These are phyloP conservation scores for Zygothrica quintamaculata DNA, from an alignment of 2,888 invertebrate species.

Conservation along the genomic window DNA sequence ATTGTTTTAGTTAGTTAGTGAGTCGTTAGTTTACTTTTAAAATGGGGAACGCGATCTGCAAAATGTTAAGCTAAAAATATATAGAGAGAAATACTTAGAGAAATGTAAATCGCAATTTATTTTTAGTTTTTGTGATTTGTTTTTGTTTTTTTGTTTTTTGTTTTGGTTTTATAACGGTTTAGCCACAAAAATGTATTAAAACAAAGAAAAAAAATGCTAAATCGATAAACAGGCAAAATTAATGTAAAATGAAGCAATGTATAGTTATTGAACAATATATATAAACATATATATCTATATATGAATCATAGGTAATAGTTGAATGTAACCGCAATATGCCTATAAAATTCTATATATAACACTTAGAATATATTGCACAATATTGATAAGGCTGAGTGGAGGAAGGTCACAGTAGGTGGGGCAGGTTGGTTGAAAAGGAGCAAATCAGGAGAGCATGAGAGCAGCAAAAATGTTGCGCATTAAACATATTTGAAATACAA, in stretches of 20 bases:
- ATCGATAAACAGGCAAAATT: slow-evolving; percentile 13
- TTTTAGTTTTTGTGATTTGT: slow-evolving; percentile 23
- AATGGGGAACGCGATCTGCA: slow-evolving; percentile 73
- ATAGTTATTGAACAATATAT: too few species aligned
- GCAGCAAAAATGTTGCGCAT: neutral
- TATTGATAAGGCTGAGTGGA: too few species aligned
- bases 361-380: too few species aligned
- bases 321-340: too few species aligned
- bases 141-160: too few species aligned
- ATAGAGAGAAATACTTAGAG: slow-evolving; percentile 66
- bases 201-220: slow-evolving; percentile 24
- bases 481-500: neutral
- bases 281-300: too few species aligned
- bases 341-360: too few species aligned
- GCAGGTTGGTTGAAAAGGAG: neutral
- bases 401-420: too few species aligned
- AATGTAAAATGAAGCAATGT: too few species aligned
- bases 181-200: slow-evolving; percentile 39
- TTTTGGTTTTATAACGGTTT: slow-evolving; percentile 44
- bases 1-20: slow-evolving; percentile 37
- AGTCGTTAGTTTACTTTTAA: slow-evolving; percentile 47
- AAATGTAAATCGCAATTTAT: slow-evolving; percentile 64
- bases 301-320: too few species aligned
- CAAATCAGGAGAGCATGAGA: neutral
- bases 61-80: slow-evolving; percentile 82